Base-by-base conservation (phyloP, 2,888 invertebrate genomes). In the Bibio marci region DNA sequence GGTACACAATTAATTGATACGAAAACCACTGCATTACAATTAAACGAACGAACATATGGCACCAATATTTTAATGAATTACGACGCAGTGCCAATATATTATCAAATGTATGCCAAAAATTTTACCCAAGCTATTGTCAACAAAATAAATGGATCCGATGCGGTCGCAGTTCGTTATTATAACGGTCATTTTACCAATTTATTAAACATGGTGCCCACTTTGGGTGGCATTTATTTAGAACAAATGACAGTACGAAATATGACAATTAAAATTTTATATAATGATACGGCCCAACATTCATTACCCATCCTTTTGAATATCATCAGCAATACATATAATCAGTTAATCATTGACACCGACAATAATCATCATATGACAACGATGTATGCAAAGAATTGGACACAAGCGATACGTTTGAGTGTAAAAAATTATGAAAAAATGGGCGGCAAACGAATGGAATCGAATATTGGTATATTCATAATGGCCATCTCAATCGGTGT, bases 401-500 rank as follows among this genome's bases (percentile, higher is more conserved):
- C n/a, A n/a, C n/a, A n/a, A n/a, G n/a, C n/a, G n/a, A n/a, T n/a
- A n/a, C n/a, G n/a, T n/a, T n/a, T n/a, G n/a, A n/a, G n/a, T n/a
- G n/a, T n/a, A n/a, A n/a, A n/a, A n/a, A n/a, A n/a, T n/a, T n/a
- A n/a, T n/a, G n/a, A n/a, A n/a, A n/a, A n/a, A n/a, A n/a, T n/a
- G n/a, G n/a, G n/a, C n/a, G n/a, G n/a, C n/a, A n/a, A n/a, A n/a
- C n/a, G n/a, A n/a, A n/a, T n/a, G 49, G 73, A 73, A 50, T 76
- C 80, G 54, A 76, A 80, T 52, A 57, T 76, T 27, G 77, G 77
- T 3, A 72, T 76, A 39, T 76, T 81, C 37, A 70, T 76, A 3
- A 75, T 80, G n/a, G 72, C 80, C 3, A 66, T 81, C 3, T 73
- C 83, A 45, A 72, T 87, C 53, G 86, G 83, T 34, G 77, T 85